Conservation (phyloP, 2,888 invertebrate species). For the Platycnemis pennipes region DNA sequence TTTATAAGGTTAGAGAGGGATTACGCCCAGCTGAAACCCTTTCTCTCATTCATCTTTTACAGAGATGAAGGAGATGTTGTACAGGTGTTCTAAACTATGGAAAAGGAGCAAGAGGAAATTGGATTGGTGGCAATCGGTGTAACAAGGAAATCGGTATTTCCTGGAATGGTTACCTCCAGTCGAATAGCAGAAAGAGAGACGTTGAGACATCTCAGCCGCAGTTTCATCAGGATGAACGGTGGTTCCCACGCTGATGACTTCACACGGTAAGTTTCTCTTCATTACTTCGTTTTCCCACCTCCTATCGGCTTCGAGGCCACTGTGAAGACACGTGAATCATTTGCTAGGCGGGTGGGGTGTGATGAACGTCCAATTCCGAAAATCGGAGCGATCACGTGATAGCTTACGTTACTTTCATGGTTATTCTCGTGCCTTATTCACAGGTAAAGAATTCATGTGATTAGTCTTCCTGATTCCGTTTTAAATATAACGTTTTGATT, state of each 20-base stretch:
- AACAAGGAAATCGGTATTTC: slow-evolving; percentile 23
- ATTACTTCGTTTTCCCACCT: neutral
- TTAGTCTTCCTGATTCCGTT: no score
- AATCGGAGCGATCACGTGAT: no score
- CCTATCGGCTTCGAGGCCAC: neutral
- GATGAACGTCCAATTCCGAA: no score
- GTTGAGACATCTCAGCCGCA: neutral
- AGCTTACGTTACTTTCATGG: no score
- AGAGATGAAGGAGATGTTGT: neutral
- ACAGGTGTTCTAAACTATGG: neutral
- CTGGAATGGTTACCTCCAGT: neutral
- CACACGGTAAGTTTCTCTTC: neutral
- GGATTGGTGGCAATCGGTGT: neutral
- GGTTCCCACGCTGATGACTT: neutral
- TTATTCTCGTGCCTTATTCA: no score
- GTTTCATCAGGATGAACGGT: neutral
- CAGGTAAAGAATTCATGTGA: no score
- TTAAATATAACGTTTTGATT: no score
- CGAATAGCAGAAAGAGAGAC: neutral
- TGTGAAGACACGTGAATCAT: neutral
- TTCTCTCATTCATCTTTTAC: neutral
- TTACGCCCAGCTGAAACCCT: no score
- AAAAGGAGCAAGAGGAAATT: neutral
- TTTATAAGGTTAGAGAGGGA: no score
- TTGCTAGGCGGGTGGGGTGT: no score